Base-by-base conservation (phyloP, 2,888 invertebrate genomes). In the Meandrusa payeni region DNA sequence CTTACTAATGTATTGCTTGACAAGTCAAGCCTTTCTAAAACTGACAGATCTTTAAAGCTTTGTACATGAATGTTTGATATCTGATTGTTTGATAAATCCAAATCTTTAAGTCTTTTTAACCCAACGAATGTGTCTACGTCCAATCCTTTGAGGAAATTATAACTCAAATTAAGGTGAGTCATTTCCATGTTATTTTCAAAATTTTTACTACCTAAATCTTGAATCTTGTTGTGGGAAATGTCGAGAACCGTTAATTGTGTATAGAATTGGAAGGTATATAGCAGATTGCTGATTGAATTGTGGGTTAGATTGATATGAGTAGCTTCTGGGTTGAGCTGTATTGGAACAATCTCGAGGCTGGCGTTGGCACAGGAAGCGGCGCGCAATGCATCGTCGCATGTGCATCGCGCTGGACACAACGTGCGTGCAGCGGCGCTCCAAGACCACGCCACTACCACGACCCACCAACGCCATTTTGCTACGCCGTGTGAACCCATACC, bases 261-360 rank as follows among this genome's bases (percentile, higher is more conserved):
- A 81, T 96, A 96, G 79, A 96, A 94, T 34, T 90, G 90, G 64
- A 96, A 91, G 10, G 94, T 92, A 71, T 93, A 93, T 52, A 93
- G 92, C 3, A 97, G 90, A 64, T 91, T 92, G 64, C 91, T 90
- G 66, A 97, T 95, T 55, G 92, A 91, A 77, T 97, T 97, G 69
- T 92, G 90, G n/a, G 93, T 93, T 44, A 97, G 91, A 69, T 94
- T 94, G 66, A 97, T 93, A 76, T 93, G 92, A 38, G 91, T 92
- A 34, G 95, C 91, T 71, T 95, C 95, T 24, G 97, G 97, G 77
- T 96, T 96, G 55, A 96, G 89, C 69, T 95, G 95, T 59, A 96
- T 95, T 47, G 96, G 96, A 40, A 96, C 94, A 59, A 95, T 93
- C 71, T 95, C 95, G 54, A 96, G 90, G 48, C 91, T 91, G 40